A percentile compares a stretch with the other conserved stretches of the same genome.
Evolutionary conservation across 1,140 invertebrate genomes (phyloP).

Genomic region (Zaprionus camerounensis): DNA sequence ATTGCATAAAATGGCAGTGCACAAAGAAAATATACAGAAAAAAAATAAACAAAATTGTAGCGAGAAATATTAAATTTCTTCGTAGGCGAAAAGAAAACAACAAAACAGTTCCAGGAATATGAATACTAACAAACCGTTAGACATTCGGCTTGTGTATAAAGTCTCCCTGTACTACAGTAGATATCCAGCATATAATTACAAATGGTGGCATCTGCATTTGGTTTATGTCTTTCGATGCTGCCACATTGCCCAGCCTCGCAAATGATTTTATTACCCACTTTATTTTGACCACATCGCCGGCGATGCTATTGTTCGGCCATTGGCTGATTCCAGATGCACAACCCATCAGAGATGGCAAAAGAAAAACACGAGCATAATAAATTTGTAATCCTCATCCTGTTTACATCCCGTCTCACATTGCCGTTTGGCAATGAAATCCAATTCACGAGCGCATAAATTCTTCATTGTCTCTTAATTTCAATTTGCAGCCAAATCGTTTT

Average conservation of each 20-base stretch:
- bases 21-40: background rate
- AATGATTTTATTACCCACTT: constrained; percentile 65
- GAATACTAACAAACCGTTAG: no score
- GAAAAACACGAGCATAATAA: constrained; percentile 45
- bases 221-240: constrained; percentile 58
- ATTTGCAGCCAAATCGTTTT: constrained; percentile 25
- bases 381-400: constrained; percentile 53
- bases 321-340: constrained; percentile 45
- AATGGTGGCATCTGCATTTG: constrained; percentile 61
- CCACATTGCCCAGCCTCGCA: constrained; percentile 68
- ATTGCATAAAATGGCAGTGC: constrained; percentile 29
- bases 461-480: constrained; percentile 34
- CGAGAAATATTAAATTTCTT: background rate
- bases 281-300: constrained; percentile 26
- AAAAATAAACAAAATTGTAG: constrained; percentile 27
- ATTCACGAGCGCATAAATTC: constrained; percentile 17
- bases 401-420: constrained; percentile 22
- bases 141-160: no score
- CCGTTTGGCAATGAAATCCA: constrained; percentile 29
- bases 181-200: constrained; percentile 18
- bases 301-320: constrained; percentile 21
- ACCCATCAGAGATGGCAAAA: constrained; percentile 1
- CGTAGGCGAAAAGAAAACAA: background rate
- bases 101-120: background rate
- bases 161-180: background rate